These are phyloP conservation scores for Babyrousa celebensis DNA, from an alignment of 2,797 vertebrate species.

Conservation along the genomic window DNA sequence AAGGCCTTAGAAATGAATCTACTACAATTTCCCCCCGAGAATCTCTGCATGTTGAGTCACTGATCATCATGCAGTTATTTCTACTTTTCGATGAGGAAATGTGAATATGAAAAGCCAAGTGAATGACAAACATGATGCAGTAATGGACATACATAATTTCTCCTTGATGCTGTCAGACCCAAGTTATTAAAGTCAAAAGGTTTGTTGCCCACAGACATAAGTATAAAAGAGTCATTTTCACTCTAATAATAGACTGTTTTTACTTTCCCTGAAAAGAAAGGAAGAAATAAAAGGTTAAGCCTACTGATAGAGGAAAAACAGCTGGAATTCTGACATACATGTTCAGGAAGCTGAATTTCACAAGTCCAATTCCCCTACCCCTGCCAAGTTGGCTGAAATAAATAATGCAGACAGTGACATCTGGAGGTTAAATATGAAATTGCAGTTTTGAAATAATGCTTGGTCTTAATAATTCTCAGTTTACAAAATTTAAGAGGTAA, in stretches of 20 bases:
- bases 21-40: neutral
- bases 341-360: neutral
- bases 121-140: neutral
- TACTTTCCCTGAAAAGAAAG: conserved; percentile 51
- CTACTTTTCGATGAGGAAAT: neutral
- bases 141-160: neutral
- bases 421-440: conserved; percentile 78
- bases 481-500: neutral
- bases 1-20: neutral
- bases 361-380: neutral
- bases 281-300: conserved; percentile 1
- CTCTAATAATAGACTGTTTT: conserved; percentile 14
- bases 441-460: conserved; percentile 54
- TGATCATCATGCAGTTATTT: neutral
- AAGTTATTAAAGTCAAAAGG: conserved; percentile 13
- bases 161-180: neutral
- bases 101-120: neutral
- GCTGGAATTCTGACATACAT: neutral
- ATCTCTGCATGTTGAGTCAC: neutral
- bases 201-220: conserved; percentile 11
- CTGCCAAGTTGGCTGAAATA: neutral
- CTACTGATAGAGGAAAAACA: conserved; percentile 22
- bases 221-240: conserved; percentile 5
- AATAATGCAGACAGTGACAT: conserved; percentile 81
- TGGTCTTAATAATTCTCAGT: conserved; percentile 1